phyloP scores from a whole-genome alignment of 2,113 vertebrate genomes.

The Corythoichthys intestinalis region DNA sequence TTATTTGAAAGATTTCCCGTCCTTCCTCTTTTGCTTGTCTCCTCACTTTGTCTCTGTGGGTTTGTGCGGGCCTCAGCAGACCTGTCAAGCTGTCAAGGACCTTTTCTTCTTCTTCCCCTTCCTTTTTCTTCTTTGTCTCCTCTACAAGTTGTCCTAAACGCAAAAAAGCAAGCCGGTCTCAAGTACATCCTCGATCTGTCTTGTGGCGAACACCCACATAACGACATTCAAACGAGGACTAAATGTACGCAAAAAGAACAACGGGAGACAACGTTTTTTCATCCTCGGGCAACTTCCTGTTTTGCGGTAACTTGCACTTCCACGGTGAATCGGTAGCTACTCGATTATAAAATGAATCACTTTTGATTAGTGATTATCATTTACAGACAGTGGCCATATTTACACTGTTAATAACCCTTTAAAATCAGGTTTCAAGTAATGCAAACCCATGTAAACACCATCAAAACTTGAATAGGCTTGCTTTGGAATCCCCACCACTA shows the following conservation, averaged over 20 bases:
- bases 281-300: background rate
- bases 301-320: too few species aligned
- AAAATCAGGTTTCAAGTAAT: too few species aligned
- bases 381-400: too few species aligned
- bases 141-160: constrained; percentile 6
- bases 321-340: too few species aligned
- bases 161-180: constrained; percentile 30
- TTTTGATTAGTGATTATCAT: too few species aligned
- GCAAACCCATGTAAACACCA: too few species aligned
- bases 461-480: too few species aligned
- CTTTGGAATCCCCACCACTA: constrained; percentile 15
- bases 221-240: constrained; percentile 39
- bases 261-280: background rate
- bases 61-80: constrained; percentile 61
- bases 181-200: constrained; percentile 57
- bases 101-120: constrained; percentile 42
- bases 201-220: constrained; percentile 53
- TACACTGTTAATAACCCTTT: too few species aligned
- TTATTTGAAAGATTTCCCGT: background rate
- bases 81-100: constrained; percentile 62
- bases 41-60: constrained; percentile 33
- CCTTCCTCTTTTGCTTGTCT: constrained; percentile 1
- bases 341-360: too few species aligned
- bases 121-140: constrained; percentile 35
- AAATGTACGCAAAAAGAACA: constrained; percentile 27